Evolutionary conservation across 2,113 vertebrate species (phyloP).

Genomic region (Chamaea fasciata): DNA sequence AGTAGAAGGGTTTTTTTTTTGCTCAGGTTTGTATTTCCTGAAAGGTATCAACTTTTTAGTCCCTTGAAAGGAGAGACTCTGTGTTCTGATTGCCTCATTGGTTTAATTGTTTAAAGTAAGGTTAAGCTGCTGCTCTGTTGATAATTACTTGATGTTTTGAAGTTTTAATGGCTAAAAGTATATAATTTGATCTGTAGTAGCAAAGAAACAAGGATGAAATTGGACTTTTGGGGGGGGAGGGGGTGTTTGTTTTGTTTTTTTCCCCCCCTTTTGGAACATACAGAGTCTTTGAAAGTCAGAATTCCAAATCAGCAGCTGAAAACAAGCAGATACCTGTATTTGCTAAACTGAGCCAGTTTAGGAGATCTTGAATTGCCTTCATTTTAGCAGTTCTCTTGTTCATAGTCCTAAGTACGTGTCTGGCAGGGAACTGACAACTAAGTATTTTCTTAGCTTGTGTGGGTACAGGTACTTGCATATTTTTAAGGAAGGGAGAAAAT

Average conservation of each 20-base stretch:
- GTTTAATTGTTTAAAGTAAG: neutral
- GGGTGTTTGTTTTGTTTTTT: neutral
- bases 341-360: neutral
- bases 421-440: neutral
- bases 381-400: neutral
- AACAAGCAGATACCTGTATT: neutral
- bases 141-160: neutral
- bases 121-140: neutral
- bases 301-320: neutral
- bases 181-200: neutral
- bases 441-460: neutral
- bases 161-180: neutral
- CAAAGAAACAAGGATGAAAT: neutral
- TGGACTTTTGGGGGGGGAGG: too few relatives aligned
- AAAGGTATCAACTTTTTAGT: neutral
- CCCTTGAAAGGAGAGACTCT: neutral
- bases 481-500: neutral
- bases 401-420: neutral
- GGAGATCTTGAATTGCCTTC: neutral
- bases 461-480: neutral
- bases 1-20: constrained; percentile 60
- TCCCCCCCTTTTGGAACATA: neutral
- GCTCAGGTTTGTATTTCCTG: neutral
- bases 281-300: neutral
- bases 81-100: neutral